Conservation (phyloP, 2,113 vertebrate species). For the Gobiocypris rarus region DNA sequence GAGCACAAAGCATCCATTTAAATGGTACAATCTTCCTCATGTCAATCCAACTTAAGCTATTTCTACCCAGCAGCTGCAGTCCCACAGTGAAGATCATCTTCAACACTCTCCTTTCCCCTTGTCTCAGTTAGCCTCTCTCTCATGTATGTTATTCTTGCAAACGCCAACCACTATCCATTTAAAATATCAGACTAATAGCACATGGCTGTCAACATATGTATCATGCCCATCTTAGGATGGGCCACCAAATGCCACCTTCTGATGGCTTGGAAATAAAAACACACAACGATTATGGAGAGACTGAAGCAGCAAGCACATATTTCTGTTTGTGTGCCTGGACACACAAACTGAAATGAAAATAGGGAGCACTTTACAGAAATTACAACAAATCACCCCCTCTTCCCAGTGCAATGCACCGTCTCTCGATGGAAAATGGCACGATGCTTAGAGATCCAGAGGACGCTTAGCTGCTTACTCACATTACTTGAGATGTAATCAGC, state of each 20-base stretch:
- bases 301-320: background rate
- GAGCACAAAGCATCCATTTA: constrained; percentile 52
- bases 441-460: constrained; percentile 11
- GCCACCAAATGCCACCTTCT: constrained; percentile 69
- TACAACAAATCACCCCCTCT: constrained; percentile 37
- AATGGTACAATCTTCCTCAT: constrained; percentile 9
- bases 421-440: background rate
- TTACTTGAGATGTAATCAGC: constrained; percentile 35
- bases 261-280: constrained; percentile 65
- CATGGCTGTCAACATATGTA: constrained; percentile 1
- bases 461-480: constrained; percentile 9
- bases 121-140: constrained; percentile 13
- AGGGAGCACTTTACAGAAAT: background rate
- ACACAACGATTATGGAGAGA: constrained; percentile 61
- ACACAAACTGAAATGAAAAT: constrained; percentile 56
- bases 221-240: background rate
- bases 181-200: constrained; percentile 60
- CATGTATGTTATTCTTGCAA: constrained; percentile 65
- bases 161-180: constrained; percentile 64
- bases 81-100: constrained; percentile 54
- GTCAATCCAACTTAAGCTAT: constrained; percentile 40
- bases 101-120: constrained; percentile 52
- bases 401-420: background rate
- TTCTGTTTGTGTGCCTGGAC: constrained; percentile 16
- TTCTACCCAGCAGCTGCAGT: constrained; percentile 46